A percentile compares a stretch with the other conserved stretches of the same genome.
Conservation (phyloP, 2,888 invertebrate genomes). For the Pemphredon lugubris region DNA sequence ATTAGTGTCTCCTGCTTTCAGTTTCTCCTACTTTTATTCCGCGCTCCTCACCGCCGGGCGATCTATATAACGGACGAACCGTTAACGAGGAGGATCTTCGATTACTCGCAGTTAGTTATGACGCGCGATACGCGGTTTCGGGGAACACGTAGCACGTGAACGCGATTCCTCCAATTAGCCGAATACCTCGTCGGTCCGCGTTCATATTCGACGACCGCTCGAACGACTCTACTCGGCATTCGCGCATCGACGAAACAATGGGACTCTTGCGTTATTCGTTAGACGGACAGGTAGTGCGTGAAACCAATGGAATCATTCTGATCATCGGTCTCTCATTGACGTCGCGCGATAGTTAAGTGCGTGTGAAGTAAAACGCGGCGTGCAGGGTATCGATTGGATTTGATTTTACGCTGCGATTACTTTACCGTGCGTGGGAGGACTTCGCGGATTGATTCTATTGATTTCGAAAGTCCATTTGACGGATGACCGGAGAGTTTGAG, state of each 20-base stretch:
- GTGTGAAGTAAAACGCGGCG: no score
- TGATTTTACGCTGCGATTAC: no score
- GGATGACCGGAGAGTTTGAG: no score
- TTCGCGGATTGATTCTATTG: no score
- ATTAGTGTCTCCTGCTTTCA: not conserved
- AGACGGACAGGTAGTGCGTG: not conserved
- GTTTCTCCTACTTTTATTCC: not conserved
- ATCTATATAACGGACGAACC: slow-evolving; percentile 17
- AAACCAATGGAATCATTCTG: not conserved
- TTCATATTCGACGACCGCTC: slow-evolving; percentile 30
- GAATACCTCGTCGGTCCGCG: slow-evolving; percentile 27
- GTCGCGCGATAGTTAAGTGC: not conserved
- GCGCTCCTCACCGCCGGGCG: not conserved
- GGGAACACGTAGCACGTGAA: slow-evolving; percentile 33
- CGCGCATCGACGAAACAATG: slow-evolving; percentile 2
- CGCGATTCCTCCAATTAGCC: slow-evolving; percentile 40
- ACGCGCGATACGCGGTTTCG: slow-evolving; percentile 21
- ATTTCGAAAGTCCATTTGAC: no score
- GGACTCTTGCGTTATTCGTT: slow-evolving; percentile 3
- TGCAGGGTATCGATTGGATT: no score
- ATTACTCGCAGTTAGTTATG: slow-evolving; percentile 19
- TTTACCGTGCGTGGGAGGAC: no score
- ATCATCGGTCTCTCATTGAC: not conserved
- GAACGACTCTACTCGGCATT: slow-evolving; percentile 30
- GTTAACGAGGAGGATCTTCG: slow-evolving; percentile 30